Conservation (phyloP, 2,888 invertebrate species). For the Gymnosoma rotundatum region DNA sequence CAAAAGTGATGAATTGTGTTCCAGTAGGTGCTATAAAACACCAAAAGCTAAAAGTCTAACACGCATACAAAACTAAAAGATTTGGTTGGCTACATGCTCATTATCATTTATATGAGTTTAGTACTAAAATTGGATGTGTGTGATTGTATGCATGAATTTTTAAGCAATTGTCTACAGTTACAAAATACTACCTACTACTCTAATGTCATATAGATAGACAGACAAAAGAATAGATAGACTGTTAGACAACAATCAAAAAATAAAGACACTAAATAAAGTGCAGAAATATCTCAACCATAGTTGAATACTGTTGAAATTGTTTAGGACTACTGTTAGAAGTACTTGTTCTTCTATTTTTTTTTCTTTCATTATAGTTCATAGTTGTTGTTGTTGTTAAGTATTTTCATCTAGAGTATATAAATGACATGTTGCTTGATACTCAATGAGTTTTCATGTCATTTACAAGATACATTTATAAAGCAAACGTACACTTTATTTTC, state of each 20-base stretch:
- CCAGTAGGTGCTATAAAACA: conserved; percentile 58
- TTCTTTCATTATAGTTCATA: conserved; percentile 11
- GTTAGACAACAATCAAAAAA: conserved; percentile 6
- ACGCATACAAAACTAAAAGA: conserved; percentile 24
- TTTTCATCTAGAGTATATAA: conserved; percentile 72
- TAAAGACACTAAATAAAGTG: conserved; percentile 68
- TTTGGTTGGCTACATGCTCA: conserved; percentile 29
- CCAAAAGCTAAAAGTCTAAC: conserved; percentile 58
- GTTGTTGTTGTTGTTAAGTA: conserved; percentile 51
- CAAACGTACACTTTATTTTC: conserved; percentile 18
- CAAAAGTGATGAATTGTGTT: conserved; percentile 37
- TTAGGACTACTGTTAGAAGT: conserved; percentile 23
- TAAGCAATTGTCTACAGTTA: conserved; percentile 60
- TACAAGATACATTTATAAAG: conserved; percentile 45
- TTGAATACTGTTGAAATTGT: conserved; percentile 44
- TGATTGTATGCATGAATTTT: conserved; percentile 32
- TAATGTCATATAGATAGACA: conserved; percentile 20
- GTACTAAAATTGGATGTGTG: background rate
- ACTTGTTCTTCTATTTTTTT: conserved; percentile 18
- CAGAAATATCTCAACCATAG: conserved; percentile 63
- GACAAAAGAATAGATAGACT: background rate
- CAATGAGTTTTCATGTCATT: conserved; percentile 70
- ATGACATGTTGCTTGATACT: conserved; percentile 73
- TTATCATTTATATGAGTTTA: conserved; percentile 37
- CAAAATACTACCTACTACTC: conserved; percentile 38